Evolutionary conservation across 1,140 invertebrate species (phyloP).

Genomic region (Aphis gossypii): DNA sequence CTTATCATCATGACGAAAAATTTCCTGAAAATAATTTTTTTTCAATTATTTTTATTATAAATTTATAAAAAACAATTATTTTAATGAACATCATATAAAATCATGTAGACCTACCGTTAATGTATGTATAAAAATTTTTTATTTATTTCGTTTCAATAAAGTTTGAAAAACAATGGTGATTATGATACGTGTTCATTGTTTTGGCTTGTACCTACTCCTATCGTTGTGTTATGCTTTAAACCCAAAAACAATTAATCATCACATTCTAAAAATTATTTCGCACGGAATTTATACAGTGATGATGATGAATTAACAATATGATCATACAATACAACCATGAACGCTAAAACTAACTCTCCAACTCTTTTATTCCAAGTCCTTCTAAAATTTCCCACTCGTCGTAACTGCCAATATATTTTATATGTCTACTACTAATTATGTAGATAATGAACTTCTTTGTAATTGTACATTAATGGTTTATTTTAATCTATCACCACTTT

Average conservation of each 20-base stretch:
- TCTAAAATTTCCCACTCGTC: background rate
- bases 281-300: background rate
- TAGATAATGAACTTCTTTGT: background rate
- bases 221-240: background rate
- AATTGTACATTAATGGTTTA: background rate
- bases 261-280: background rate
- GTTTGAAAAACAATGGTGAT: conserved; percentile 16
- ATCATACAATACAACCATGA: background rate
- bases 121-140: background rate
- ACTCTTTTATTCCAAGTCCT: background rate
- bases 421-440: background rate
- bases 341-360: background rate
- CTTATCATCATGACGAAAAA: background rate
- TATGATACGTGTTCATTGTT: background rate
- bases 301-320: conserved; percentile 7
- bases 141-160: background rate
- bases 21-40: background rate
- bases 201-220: background rate
- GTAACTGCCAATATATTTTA: background rate
- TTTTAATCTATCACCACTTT: background rate
- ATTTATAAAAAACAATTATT: background rate
- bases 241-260: background rate
- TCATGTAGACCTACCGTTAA: background rate
- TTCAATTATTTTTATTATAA: background rate
- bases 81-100: no score